A percentile compares a stretch with the other conserved stretches of the same genome.
These are phyloP conservation scores for Ephestia elutella DNA, from an alignment of 1,140 invertebrate species.

Conservation along the genomic window DNA sequence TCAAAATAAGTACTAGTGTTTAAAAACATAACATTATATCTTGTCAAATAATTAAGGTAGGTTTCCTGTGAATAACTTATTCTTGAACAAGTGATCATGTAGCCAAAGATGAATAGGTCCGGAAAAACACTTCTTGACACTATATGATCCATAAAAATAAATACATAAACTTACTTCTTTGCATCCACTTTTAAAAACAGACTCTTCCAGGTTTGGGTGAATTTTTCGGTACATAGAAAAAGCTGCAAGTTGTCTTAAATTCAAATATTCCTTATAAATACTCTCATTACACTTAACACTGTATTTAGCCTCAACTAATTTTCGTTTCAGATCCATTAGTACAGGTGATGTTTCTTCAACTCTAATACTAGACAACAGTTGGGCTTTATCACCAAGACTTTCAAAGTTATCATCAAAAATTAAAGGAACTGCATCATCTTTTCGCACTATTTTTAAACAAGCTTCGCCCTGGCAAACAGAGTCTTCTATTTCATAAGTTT, in stretches of 20 bases:
- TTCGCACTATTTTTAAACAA: conserved; percentile 36
- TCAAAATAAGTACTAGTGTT: too few relatives aligned
- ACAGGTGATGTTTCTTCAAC: conserved; percentile 33
- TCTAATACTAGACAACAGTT: conserved; percentile 7
- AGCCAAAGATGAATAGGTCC: too few relatives aligned
- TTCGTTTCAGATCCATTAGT: conserved; percentile 32
- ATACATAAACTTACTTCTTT: conserved; percentile 37
- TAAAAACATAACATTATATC: too few relatives aligned
- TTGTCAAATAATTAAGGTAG: too few relatives aligned
- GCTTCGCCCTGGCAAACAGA: conserved; percentile 31
- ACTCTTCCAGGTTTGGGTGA: conserved; percentile 26
- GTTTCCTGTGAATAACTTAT: too few relatives aligned
- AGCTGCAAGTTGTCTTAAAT: conserved; percentile 40
- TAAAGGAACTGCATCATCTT: conserved; percentile 40
- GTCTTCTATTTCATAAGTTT: conserved; percentile 42
- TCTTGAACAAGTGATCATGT: too few relatives aligned
- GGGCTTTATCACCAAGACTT: conserved; percentile 19
- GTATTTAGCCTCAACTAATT: conserved; percentile 47
- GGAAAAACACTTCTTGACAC: too few relatives aligned
- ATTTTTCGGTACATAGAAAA: conserved; percentile 35
- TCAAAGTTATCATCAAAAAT: conserved; percentile 50
- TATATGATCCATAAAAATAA: too few relatives aligned
- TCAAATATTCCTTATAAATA: conserved; percentile 32
- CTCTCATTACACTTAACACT: conserved; percentile 44
- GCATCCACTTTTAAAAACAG: conserved; percentile 23